Evolutionary conservation across 2,888 invertebrate species (phyloP).

Genomic region (Erebia epiphron): DNA sequence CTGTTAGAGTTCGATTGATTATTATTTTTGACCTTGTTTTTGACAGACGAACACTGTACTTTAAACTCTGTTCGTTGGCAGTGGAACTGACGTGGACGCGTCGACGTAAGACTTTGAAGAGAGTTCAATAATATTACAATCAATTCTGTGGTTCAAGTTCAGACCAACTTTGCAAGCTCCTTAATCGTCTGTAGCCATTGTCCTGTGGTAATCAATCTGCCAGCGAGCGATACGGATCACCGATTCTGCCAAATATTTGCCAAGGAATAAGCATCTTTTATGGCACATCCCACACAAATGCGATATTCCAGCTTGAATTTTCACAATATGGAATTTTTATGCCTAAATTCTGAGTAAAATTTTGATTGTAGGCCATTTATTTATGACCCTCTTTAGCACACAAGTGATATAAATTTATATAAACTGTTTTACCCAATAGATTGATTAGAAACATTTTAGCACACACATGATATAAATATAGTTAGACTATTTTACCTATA

Average conservation of each 20-base stretch:
- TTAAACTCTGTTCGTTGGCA: too few species aligned
- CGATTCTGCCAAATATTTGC: background rate
- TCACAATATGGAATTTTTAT: background rate
- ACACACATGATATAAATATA: too few species aligned
- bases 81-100: too few species aligned
- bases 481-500: too few species aligned
- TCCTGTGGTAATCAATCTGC: background rate
- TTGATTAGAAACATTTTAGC: too few species aligned
- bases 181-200: background rate
- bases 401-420: too few species aligned
- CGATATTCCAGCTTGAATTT: background rate
- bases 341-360: background rate
- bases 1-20: too few species aligned
- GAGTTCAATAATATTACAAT: background rate
- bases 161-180: background rate
- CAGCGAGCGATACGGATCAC: background rate
- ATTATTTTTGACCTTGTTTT: too few species aligned
- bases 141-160: background rate
- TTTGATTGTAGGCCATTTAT: too few species aligned
- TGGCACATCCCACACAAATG: background rate
- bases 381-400: too few species aligned
- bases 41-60: too few species aligned
- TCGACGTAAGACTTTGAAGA: background rate
- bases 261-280: background rate
- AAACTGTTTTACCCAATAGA: too few species aligned